Conservation (phyloP, 1,140 invertebrate genomes). For the Myzus persicae region DNA sequence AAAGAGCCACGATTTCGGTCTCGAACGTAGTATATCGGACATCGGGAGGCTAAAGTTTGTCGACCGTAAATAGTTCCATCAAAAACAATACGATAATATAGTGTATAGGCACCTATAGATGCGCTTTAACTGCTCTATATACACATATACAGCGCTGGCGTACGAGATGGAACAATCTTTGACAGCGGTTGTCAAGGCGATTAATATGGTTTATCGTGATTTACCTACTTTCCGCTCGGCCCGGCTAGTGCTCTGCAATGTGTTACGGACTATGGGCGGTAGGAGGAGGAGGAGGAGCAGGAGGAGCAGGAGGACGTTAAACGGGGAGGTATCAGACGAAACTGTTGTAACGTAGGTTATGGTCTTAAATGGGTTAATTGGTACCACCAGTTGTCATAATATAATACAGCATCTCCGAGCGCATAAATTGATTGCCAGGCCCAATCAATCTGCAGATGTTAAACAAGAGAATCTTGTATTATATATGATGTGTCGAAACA, state of each 20-base stretch:
- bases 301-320: too few species aligned
- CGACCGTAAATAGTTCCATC: not conserved
- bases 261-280: too few species aligned
- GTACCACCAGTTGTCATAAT: not conserved
- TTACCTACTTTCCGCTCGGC: not conserved
- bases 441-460: not conserved
- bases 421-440: not conserved
- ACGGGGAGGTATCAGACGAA: too few species aligned
- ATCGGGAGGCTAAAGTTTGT: not conserved
- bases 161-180: not conserved
- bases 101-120: not conserved
- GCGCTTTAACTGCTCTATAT: not conserved
- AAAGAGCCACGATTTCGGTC: not conserved
- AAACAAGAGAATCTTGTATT: not conserved
- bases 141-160: not conserved
- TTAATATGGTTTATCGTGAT: not conserved
- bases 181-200: not conserved
- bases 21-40: not conserved
- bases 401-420: too few species aligned
- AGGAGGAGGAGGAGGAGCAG: too few species aligned
- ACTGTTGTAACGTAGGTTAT: not conserved
- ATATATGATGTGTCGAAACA: not conserved
- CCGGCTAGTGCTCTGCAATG: too few species aligned
- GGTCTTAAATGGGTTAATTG: not conserved
- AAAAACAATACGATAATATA: not conserved